Evolutionary conservation across 2,113 vertebrate genomes (phyloP).

Genomic region (Melanotaenia duboulayi): DNA sequence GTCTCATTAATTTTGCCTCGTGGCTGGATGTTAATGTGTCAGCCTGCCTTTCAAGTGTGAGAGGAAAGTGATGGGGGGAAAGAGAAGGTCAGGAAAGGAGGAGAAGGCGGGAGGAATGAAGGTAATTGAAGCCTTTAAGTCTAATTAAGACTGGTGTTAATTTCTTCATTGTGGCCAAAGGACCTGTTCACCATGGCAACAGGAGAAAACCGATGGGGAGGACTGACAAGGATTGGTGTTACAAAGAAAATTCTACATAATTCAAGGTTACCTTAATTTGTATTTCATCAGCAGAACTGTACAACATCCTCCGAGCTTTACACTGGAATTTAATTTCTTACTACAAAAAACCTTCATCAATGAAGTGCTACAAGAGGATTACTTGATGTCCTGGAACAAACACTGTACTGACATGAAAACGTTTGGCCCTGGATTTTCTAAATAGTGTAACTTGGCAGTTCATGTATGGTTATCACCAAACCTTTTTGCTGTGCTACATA

Average conservation of each 20-base stretch:
- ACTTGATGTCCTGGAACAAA: too few species aligned
- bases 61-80: conserved; percentile 17
- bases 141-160: conserved; percentile 79
- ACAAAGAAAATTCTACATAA: conserved; percentile 9
- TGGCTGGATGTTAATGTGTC: conserved; percentile 51
- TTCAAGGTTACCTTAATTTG: not conserved
- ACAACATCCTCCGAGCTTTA: not conserved
- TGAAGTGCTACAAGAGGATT: too few species aligned
- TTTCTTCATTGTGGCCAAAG: conserved; percentile 48
- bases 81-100: conserved; percentile 41
- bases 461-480: too few species aligned
- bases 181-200: conserved; percentile 76
- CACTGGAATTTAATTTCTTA: too few species aligned
- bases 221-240: not conserved
- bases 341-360: too few species aligned
- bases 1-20: conserved; percentile 55
- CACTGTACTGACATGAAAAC: too few species aligned
- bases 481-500: too few species aligned
- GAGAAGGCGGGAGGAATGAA: conserved; percentile 28
- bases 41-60: conserved; percentile 35
- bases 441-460: too few species aligned
- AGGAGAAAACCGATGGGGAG: conserved; percentile 34
- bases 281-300: not conserved
- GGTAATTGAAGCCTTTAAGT: conserved; percentile 64
- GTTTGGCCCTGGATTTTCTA: too few species aligned